Evolutionary conservation across 2,113 vertebrate species (phyloP).

Genomic region (Asarcornis scutulata): DNA sequence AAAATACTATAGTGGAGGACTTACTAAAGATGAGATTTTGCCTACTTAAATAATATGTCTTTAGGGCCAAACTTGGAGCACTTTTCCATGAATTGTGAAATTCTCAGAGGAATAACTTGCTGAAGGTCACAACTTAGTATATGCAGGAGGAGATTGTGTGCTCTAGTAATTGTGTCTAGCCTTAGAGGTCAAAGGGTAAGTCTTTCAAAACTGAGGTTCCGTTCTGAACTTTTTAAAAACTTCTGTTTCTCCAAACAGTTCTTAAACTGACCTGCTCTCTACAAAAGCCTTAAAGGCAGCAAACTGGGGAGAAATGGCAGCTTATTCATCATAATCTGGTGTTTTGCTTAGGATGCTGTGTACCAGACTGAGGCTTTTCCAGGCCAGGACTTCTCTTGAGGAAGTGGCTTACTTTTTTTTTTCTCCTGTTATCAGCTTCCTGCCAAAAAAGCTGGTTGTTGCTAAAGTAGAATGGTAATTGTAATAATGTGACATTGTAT

Average conservation of each 20-base stretch:
- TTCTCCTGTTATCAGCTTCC: not conserved
- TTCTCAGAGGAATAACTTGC: not conserved
- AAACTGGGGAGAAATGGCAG: not conserved
- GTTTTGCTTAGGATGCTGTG: not conserved
- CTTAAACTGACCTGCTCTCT: not conserved
- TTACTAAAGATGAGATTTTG: not conserved
- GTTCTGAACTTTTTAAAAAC: not conserved
- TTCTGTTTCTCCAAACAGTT: not conserved
- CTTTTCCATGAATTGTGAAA: not conserved
- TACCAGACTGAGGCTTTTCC: not conserved
- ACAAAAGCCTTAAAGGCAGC: not conserved
- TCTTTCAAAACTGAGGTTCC: not conserved
- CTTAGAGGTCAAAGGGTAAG: not conserved
- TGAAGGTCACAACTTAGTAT: not conserved
- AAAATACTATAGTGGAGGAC: not conserved
- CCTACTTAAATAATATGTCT: not conserved
- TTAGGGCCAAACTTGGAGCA: not conserved
- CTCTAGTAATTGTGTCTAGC: not conserved
- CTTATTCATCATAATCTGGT: not conserved
- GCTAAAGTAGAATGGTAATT: not conserved
- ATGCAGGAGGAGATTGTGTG: not conserved
- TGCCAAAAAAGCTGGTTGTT: not conserved
- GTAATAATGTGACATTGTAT: not conserved
- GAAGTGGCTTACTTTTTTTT: not conserved
- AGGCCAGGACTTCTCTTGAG: not conserved